These are phyloP conservation scores for Linnaemya tessellans DNA, from an alignment of 2,888 invertebrate species.

Conservation along the genomic window DNA sequence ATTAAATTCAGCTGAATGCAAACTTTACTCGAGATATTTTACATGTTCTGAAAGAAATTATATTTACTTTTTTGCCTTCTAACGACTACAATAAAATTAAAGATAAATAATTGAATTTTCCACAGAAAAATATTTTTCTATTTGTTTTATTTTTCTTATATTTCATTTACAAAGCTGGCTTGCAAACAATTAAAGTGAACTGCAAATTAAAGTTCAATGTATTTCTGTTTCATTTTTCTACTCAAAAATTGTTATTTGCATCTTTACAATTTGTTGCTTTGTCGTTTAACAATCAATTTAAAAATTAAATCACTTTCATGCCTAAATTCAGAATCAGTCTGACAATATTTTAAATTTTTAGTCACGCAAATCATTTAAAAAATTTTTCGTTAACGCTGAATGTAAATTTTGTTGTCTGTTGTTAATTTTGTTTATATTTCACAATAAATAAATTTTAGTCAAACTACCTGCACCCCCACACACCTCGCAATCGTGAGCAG, in stretches of 20 bases:
- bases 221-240: not conserved
- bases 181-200: not conserved
- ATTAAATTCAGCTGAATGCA: not conserved
- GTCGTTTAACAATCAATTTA: constrained; percentile 2
- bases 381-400: constrained; percentile 17
- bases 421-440: constrained; percentile 47
- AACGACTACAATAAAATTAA: not conserved
- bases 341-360: constrained; percentile 48
- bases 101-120: not conserved
- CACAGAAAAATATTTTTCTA: not conserved
- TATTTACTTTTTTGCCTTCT: not conserved
- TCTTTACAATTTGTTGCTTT: constrained; percentile 2
- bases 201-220: not conserved
- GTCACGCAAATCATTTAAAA: constrained; percentile 42
- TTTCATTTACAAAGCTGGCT: not conserved
- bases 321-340: constrained; percentile 28
- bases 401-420: constrained; percentile 38
- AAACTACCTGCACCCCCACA: not conserved
- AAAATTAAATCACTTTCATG: constrained; percentile 32
- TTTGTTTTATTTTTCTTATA: not conserved
- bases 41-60: not conserved
- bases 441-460: constrained; percentile 43
- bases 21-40: not conserved
- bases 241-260: not conserved
- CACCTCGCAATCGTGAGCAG: not conserved